These are phyloP conservation scores for Mionectes olivaceus DNA, from an alignment of 2,797 vertebrate species.

Conservation along the genomic window DNA sequence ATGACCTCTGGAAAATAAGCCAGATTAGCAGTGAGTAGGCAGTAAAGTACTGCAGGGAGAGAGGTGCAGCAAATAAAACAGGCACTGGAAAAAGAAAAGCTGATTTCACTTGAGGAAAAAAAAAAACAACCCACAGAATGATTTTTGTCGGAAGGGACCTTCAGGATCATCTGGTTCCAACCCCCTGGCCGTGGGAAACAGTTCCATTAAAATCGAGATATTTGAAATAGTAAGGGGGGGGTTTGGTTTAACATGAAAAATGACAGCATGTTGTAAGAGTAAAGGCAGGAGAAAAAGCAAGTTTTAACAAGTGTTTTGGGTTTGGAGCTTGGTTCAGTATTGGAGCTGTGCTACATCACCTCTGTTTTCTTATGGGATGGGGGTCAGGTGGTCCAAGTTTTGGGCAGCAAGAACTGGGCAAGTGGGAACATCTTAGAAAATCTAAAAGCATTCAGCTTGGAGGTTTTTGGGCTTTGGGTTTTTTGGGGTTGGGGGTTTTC, in stretches of 20 bases:
- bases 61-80: not conserved
- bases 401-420: not conserved
- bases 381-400: not conserved
- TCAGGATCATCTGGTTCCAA: not conserved
- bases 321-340: not conserved
- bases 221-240: not conserved
- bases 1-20: slow-evolving; percentile 8
- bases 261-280: not conserved
- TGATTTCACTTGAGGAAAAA: not conserved
- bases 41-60: not conserved
- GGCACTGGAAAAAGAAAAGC: not conserved
- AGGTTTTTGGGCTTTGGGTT: not conserved
- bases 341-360: not conserved
- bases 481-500: not conserved
- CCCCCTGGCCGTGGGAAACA: not conserved
- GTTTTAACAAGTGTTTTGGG: not conserved
- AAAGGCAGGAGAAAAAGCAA: not conserved
- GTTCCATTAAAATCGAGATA: not conserved
- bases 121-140: not conserved
- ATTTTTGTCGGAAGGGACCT: not conserved
- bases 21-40: slow-evolving; percentile 10
- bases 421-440: not conserved
- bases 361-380: not conserved
- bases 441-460: not conserved
- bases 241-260: not conserved